Percentiles rank a stretch among this genome's conserved stretches.
phyloP scores from a whole-genome alignment of 2,888 invertebrate genomes.

The Harpalus rufipes region DNA sequence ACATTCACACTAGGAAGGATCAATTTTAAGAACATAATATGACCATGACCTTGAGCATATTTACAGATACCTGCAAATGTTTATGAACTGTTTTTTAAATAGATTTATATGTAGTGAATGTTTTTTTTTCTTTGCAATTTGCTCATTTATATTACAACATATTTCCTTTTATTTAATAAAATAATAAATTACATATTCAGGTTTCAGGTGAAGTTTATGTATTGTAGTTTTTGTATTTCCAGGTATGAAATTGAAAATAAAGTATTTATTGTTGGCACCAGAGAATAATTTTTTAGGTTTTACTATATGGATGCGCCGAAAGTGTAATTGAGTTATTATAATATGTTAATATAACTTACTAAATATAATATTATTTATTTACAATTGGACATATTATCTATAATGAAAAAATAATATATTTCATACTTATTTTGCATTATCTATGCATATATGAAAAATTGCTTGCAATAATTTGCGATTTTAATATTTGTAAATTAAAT shows the following conservation, averaged over 20 bases:
- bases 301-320: neutral
- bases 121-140: neutral
- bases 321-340: neutral
- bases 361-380: slow-evolving; percentile 21
- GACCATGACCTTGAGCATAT: neutral
- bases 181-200: no score
- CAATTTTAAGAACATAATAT: slow-evolving; percentile 17
- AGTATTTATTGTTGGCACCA: neutral
- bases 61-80: neutral
- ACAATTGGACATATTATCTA: slow-evolving; percentile 43
- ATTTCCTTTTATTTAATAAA: no score
- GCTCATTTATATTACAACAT: neutral
- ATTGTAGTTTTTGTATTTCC: neutral
- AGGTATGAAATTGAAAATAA: neutral
- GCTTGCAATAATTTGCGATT: neutral
- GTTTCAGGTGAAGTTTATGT: no score
- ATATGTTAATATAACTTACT: slow-evolving; percentile 3
- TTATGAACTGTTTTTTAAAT: neutral
- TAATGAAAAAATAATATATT: slow-evolving; percentile 22
- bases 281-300: neutral
- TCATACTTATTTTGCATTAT: neutral
- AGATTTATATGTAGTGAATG: neutral
- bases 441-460: slow-evolving; percentile 7
- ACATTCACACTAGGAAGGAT: slow-evolving; percentile 31
- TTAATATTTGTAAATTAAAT: no score